Conservation (phyloP, 2,113 vertebrate genomes). For the Pristiophorus japonicus region DNA sequence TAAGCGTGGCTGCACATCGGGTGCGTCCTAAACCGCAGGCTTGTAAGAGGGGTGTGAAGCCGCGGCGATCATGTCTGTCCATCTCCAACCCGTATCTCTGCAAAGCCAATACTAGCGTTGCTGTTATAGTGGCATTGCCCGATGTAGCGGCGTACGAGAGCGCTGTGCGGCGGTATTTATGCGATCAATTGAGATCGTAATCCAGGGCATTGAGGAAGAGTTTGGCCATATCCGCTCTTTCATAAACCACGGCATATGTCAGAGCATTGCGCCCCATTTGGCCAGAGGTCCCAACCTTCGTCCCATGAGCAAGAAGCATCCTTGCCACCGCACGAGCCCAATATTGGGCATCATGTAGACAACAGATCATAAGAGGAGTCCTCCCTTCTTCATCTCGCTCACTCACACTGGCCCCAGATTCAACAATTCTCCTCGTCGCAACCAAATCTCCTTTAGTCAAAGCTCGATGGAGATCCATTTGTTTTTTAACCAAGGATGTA, state of each 20-base stretch:
- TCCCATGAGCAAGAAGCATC: conserved; percentile 39
- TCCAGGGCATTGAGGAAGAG: conserved; percentile 41
- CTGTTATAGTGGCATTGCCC: neutral
- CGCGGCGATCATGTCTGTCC: neutral
- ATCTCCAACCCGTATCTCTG: conserved; percentile 13
- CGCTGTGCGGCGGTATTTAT: conserved; percentile 36
- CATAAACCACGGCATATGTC: conserved; percentile 38
- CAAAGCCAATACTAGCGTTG: neutral
- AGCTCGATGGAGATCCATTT: neutral
- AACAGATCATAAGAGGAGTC: conserved; percentile 41
- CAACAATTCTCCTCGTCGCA: conserved; percentile 20
- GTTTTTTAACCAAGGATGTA: neutral
- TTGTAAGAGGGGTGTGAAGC: neutral
- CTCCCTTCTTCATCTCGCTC: neutral
- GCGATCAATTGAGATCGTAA: neutral
- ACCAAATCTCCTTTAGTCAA: conserved; percentile 41
- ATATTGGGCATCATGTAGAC: conserved; percentile 41
- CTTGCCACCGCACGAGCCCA: conserved; percentile 22
- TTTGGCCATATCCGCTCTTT: neutral
- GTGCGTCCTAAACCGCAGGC: neutral
- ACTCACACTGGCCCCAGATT: conserved; percentile 40
- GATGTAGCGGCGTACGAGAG: neutral
- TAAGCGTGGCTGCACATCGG: neutral
- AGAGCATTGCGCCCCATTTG: conserved; percentile 29
- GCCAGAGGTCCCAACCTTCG: conserved; percentile 22